Evolutionary conservation across 2,797 vertebrate species (phyloP), one percentile per base, ranked within the genome.

Genomic region (Phoxinus dragarum): DNA sequence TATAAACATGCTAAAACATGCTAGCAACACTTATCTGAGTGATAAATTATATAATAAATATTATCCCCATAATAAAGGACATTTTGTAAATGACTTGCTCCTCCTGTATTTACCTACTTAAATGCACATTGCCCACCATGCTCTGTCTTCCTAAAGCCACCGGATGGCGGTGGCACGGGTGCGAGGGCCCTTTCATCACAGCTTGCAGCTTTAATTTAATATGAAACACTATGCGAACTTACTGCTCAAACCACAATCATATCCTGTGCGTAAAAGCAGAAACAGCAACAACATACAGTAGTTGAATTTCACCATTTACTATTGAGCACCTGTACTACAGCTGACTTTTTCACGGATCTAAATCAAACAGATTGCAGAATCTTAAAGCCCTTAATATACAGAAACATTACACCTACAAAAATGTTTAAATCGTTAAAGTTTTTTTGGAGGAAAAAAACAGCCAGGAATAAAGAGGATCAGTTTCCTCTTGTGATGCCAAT

Each of bases 401-500:
- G 36, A 52, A 49, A 36, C 19, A 21, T 36, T 36, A 78, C 7
- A 49, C 21, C 31, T 59, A 27, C 34, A 72, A 52, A 67, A 64
- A 52, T 61, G 42, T 9, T 27, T 9, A 64, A 64, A 42, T 0
- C 0, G 40, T 27, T 27, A 1, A 74, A 49, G 7, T 1, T 4
- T 2, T 23, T 56, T 23, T 0, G 3, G 21, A 9, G 2, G 4
- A 6, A 1, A n/a, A 0, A 0, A 2, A 6, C 1, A 0, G 11
- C 0, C 85, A 4, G 0, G 9, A 49, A 0, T 34, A 61, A 14
- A 1, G 52, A 86, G 0, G 49, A 52, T 66, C 54, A 0, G 0
- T 67, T 2, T 21, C 87, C 47, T 40, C 72, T 91, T 9, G 9
- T 90, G 27, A 80, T 88, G 44, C 80, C 66, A 42, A 77, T 42